Conservation (phyloP, 2,797 vertebrate genomes). For the Catamblyrhynchus diadema region DNA sequence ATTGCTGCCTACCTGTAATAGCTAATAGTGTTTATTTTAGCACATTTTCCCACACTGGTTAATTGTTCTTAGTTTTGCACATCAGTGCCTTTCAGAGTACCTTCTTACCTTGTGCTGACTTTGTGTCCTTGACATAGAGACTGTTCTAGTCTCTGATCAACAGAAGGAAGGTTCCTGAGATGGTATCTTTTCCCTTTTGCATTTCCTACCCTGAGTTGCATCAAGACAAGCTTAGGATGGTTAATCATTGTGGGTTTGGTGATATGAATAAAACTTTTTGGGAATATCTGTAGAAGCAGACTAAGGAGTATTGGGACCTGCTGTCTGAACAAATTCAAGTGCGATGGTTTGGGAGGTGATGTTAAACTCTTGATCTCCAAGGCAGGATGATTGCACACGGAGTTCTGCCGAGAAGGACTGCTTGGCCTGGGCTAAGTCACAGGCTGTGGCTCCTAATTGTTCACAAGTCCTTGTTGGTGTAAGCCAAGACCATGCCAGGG, state of each 20-base stretch:
- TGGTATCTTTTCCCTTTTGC: background rate
- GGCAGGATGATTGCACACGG: background rate
- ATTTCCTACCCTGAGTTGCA: background rate
- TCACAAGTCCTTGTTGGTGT: background rate
- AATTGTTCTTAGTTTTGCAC: background rate
- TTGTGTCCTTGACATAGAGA: background rate
- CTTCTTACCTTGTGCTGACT: background rate
- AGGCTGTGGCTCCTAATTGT: background rate
- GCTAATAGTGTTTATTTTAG: background rate
- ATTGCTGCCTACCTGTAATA: background rate
- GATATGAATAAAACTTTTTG: background rate
- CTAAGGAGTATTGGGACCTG: background rate
- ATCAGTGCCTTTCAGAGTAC: background rate
- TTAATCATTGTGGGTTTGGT: background rate
- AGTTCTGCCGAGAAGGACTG: background rate
- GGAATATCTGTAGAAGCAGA: background rate
- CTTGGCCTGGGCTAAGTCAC: background rate
- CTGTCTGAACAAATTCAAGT: background rate
- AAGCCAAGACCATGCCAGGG: background rate
- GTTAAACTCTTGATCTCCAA: background rate
- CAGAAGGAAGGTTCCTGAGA: background rate
- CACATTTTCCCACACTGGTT: background rate
- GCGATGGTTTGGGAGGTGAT: fast-evolving
- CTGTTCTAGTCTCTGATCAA: background rate
- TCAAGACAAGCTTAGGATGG: background rate